phyloP scores from a whole-genome alignment of 2,113 vertebrate species.

The Sialia sialis region DNA sequence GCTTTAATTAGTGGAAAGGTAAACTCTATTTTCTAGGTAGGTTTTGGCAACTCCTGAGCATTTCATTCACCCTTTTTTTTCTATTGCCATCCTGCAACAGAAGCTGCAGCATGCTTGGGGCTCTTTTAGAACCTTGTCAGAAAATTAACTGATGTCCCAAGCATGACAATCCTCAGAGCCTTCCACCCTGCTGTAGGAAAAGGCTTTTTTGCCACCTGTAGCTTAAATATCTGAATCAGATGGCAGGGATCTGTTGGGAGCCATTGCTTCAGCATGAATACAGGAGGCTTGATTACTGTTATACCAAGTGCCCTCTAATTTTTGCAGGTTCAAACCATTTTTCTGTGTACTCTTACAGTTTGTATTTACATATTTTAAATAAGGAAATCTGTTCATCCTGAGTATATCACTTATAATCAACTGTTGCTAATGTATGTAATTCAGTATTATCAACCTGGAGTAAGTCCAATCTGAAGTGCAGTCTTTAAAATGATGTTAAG shows the following conservation, averaged over 20 bases:
- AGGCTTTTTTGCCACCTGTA: background rate
- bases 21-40: background rate
- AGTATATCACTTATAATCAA: background rate
- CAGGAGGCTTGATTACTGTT: background rate
- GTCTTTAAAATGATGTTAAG: background rate
- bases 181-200: background rate
- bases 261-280: background rate
- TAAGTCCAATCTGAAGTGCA: background rate
- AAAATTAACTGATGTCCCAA: background rate
- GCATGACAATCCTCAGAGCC: background rate
- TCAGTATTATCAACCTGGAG: background rate
- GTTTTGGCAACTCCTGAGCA: background rate
- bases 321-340: background rate
- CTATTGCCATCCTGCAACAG: background rate
- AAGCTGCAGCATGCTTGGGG: background rate
- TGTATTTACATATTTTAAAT: background rate
- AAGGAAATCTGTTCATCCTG: background rate
- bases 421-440: background rate
- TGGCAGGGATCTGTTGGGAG: background rate
- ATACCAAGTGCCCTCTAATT: background rate
- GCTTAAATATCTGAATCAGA: background rate
- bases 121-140: background rate
- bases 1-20: background rate
- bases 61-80: background rate
- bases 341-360: background rate